Conservation (phyloP, 92 coral and sea anemone species). For the Nematostella vectensis region DNA sequence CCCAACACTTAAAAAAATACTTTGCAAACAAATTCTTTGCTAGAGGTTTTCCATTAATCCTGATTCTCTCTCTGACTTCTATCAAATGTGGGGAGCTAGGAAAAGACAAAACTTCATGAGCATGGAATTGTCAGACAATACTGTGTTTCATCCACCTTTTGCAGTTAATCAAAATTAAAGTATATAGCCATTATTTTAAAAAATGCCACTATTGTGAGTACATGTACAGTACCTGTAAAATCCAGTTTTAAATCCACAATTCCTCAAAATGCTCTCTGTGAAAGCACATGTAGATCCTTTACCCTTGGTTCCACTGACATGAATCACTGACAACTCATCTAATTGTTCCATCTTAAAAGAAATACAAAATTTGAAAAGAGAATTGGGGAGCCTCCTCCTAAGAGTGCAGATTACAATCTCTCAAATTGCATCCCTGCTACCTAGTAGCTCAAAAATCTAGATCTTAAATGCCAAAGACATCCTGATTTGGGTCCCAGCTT, state of each 20-base stretch:
- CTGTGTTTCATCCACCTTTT: too few species aligned
- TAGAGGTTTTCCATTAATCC: slow-evolving; percentile 73
- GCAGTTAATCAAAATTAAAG: too few species aligned
- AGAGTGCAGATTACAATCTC: too few species aligned
- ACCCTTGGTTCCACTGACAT: slow-evolving; percentile 97
- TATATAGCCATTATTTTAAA: too few species aligned
- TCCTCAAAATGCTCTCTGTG: slow-evolving; percentile 68
- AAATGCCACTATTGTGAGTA: too few species aligned
- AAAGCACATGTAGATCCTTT: slow-evolving; percentile 99
- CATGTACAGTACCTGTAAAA: slow-evolving; percentile 96
- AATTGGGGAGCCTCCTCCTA: too few species aligned
- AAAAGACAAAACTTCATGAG: not conserved
- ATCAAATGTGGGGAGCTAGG: slow-evolving; percentile 93
- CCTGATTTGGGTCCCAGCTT: too few species aligned
- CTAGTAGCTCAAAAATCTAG: too few species aligned
- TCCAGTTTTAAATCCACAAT: slow-evolving; percentile 80
- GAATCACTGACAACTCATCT: slow-evolving; percentile 76
- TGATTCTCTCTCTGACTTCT: slow-evolving; percentile 94
- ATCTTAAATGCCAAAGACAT: too few species aligned
- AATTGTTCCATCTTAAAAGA: slow-evolving; percentile 60
- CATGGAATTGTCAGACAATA: too few species aligned
- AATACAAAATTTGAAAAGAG: not conserved
- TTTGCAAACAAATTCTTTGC: slow-evolving; percentile 79
- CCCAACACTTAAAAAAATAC: slow-evolving; percentile 90
- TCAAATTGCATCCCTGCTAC: too few species aligned